phyloP scores from a whole-genome alignment of 2,797 vertebrate genomes.

The Danio aesculapii region DNA sequence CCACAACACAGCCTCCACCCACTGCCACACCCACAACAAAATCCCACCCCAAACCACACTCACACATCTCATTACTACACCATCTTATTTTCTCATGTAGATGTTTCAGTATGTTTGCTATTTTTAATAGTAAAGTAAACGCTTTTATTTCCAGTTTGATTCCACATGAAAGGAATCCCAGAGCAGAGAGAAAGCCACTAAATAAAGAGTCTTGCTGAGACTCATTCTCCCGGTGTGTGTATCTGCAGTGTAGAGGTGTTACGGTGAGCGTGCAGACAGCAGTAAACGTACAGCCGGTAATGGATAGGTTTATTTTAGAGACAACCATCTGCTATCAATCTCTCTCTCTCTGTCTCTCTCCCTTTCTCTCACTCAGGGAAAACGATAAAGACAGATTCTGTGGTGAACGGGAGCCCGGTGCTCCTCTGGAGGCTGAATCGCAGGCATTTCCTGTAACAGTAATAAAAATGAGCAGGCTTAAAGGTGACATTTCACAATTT shows the following conservation, averaged over 20 bases:
- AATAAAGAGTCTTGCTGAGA: constrained; percentile 14
- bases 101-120: too few relatives aligned
- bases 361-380: constrained; percentile 73
- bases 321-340: constrained; percentile 96
- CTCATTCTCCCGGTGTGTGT: constrained; percentile 27
- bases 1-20: neutral
- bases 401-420: constrained; percentile 48
- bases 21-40: neutral
- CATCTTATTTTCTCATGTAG: too few relatives aligned
- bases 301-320: constrained; percentile 98
- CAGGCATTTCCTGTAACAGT: constrained; percentile 97
- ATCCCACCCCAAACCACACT: too few relatives aligned
- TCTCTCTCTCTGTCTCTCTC: constrained; percentile 90
- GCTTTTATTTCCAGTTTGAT: neutral
- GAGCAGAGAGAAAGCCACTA: neutral
- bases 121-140: neutral
- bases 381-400: constrained; percentile 80
- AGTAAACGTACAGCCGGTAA: constrained; percentile 90
- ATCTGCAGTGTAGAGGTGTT: constrained; percentile 37
- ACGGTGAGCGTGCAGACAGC: constrained; percentile 78
- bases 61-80: too few relatives aligned
- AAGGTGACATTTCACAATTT: constrained; percentile 99
- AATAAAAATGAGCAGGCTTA: constrained; percentile 99
- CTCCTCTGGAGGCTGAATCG: constrained; percentile 95
- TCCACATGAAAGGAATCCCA: neutral